Conservation (phyloP, 2,113 vertebrate species). For the Aplodontia rufa region DNA sequence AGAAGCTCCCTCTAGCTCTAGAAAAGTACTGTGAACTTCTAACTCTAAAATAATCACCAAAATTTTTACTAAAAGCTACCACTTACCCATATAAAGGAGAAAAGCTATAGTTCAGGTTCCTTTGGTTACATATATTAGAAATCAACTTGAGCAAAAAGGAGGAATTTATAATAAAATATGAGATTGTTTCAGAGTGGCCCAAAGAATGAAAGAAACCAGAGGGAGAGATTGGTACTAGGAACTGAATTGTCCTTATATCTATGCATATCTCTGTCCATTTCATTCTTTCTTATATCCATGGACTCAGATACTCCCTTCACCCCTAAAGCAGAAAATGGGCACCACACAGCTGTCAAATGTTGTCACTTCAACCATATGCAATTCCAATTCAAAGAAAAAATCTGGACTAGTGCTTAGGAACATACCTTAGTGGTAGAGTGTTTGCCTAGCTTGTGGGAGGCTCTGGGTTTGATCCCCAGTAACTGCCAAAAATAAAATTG, state of each 20-base stretch:
- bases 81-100: background rate
- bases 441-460: no score
- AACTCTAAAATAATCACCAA: constrained; percentile 27
- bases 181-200: background rate
- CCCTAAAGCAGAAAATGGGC: background rate
- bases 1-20: background rate
- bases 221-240: background rate
- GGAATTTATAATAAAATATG: background rate
- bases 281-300: background rate
- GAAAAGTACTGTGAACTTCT: background rate
- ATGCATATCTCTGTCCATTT: background rate
- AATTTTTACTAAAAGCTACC: constrained; percentile 1
- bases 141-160: background rate
- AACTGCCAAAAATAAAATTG: no score
- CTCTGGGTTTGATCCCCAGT: no score
- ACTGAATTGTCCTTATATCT: background rate
- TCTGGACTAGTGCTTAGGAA: no score
- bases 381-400: constrained; percentile 12
- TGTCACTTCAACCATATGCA: background rate
- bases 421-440: no score
- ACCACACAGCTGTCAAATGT: background rate
- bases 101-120: background rate
- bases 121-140: constrained; percentile 10
- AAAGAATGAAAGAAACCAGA: background rate
- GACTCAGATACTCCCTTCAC: background rate